These are phyloP conservation scores for Crotalus helleri DNA, from an alignment of 2,113 vertebrate genomes.

Conservation along the genomic window DNA sequence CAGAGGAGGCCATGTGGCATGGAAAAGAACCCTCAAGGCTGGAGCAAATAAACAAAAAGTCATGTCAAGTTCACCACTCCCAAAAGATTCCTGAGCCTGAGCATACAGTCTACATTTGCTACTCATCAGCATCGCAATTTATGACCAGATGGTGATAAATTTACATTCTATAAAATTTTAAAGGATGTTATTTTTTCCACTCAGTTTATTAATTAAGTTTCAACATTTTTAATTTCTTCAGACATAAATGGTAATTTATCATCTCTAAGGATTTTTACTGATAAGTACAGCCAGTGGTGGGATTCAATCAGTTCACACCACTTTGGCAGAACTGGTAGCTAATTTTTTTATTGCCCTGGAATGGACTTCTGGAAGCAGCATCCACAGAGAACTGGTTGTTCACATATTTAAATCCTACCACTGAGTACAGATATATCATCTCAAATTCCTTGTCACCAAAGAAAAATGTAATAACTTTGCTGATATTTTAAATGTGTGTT, in stretches of 20 bases:
- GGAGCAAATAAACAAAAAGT: slow-evolving; percentile 96
- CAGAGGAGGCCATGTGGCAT: slow-evolving; percentile 84
- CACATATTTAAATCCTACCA: too few relatives aligned
- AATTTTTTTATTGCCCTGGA: too few relatives aligned
- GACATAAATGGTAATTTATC: slow-evolving; percentile 74
- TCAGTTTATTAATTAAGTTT: slow-evolving; percentile 81
- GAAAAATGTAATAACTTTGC: slow-evolving; percentile 57
- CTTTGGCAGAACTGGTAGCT: too few relatives aligned
- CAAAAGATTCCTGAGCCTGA: slow-evolving; percentile 79
- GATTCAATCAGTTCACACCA: too few relatives aligned
- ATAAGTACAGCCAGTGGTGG: slow-evolving; percentile 16
- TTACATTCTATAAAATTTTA: slow-evolving; percentile 81
- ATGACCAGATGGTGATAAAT: slow-evolving; percentile 93
- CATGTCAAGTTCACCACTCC: slow-evolving; percentile 85
- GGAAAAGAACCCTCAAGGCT: slow-evolving; percentile 77
- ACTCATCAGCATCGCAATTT: slow-evolving; percentile 85
- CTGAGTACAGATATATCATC: too few relatives aligned
- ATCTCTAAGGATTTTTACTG: slow-evolving; percentile 61
- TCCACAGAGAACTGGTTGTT: too few relatives aligned
- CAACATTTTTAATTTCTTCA: slow-evolving; percentile 74
- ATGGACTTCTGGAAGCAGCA: too few relatives aligned
- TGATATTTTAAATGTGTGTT: slow-evolving; percentile 29
- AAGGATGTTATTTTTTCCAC: slow-evolving; percentile 82
- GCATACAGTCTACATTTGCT: slow-evolving; percentile 78
- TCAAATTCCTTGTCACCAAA: slow-evolving; percentile 49